phyloP scores from a whole-genome alignment of 2,113 vertebrate species.

The Puntigrus tetrazona region DNA sequence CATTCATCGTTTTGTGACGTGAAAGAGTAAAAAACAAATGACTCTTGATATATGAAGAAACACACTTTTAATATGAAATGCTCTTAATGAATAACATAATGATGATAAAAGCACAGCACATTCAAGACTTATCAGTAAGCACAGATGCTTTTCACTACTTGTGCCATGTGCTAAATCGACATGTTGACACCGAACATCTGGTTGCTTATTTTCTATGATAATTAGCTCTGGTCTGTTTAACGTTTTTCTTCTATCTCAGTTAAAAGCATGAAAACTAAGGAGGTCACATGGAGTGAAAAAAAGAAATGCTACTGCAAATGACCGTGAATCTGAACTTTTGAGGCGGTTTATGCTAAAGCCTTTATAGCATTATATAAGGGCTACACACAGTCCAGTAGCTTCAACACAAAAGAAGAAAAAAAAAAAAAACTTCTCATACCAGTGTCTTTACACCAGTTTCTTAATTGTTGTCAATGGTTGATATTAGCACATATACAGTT shows the following conservation, averaged over 20 bases:
- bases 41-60: not conserved
- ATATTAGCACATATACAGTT: not conserved
- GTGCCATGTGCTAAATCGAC: slow-evolving; percentile 11
- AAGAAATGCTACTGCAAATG: not conserved
- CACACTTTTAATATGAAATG: not conserved
- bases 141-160: slow-evolving; percentile 8
- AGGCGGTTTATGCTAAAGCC: not conserved
- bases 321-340: not conserved
- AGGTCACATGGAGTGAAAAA: slow-evolving; percentile 22
- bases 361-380: not conserved
- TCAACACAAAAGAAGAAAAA: not conserved
- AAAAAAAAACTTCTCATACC: not conserved
- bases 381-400: not conserved
- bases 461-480: not conserved
- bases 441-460: not conserved
- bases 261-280: slow-evolving; percentile 5
- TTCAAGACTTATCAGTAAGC: slow-evolving; percentile 10
- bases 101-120: slow-evolving; percentile 11
- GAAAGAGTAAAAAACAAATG: not conserved
- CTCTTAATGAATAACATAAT: not conserved
- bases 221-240: slow-evolving; percentile 24
- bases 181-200: slow-evolving; percentile 49
- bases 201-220: slow-evolving; percentile 34
- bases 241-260: not conserved
- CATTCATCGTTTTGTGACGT: not conserved